Base-by-base conservation (phyloP, 2,797 vertebrate species). In the Allobates femoralis region DNA sequence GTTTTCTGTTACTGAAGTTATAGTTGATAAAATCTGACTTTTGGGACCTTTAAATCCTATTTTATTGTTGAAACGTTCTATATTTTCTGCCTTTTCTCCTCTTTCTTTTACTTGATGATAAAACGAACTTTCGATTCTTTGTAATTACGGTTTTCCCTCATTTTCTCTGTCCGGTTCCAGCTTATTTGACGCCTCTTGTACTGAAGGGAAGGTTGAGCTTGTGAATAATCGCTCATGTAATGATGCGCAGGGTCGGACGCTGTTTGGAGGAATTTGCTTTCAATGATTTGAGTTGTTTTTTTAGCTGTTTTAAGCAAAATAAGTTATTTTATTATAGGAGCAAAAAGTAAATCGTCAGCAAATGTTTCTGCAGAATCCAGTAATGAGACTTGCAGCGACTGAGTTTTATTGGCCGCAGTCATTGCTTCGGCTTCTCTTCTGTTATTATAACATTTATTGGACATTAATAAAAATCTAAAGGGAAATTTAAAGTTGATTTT, bases 241-340 rank as follows among this genome's bases (percentile, higher is more conserved):
- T 75, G 41, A 28, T 56, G 76, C 55, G 67, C 50, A 69, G 73
- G 62, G 74, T 66, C 66, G 79, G 76, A 84, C 81, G 79, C 14
- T 5, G 18, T 79, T 85, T 64, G 73, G 41, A 80, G 56, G 75
- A 32, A 85, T 88, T 85, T 80, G 32, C 37, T 75, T 76, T 73
- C 10, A 37, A 67, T 56, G 26, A 14, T 46, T 84, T 74, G 21
- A 78, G 73, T 87, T 79, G 28, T 11, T 87, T 83, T 82, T 67
- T 83, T 67, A 87, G 71, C 55, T 83, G 73, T 82, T 86, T 81
- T 75, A 87, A 84, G 83, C 82, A 88, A 34, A 88, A 88, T 80
- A 76, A 80, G 78, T 85, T 75, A 81, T 51, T 88, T 85, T 88
- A 79, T 84, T 30, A 60, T 30, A 50, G 10, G n/a, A 75, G 46